Base-by-base conservation (phyloP, 1,140 invertebrate species). In the Calliphora vicina region DNA sequence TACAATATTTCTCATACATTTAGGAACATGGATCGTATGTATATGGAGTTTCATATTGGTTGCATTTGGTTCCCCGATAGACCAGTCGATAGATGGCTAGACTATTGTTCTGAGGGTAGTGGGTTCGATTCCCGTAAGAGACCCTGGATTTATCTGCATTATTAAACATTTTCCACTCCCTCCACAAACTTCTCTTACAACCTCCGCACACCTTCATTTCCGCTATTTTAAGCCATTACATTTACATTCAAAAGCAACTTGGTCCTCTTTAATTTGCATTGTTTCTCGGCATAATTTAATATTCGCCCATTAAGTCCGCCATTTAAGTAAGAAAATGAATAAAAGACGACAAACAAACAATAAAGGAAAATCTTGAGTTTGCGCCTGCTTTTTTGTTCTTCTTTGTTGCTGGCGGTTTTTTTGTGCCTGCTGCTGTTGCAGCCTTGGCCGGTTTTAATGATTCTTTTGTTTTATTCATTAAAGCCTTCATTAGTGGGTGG, bases 261-360 rank as follows among this genome's bases (percentile, higher is more conserved):
- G 2, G 29, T 35, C 27, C 29, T 35, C 27, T n/a, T 35, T 35
- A 4, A 73, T 27, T 35, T 35, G n/a, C 74, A 78, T 43, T 23
- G 35, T 23, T 45, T 43, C 27, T 43, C 43, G 74, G 74, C 74
- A 78, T 43, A 78, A 78, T 78, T 78, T 78, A 78, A 78, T 78
- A 78, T 78, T 78, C 35, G 74, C 74, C 74, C 74, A 78, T 78
- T 78, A 78, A 45, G 74, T 78, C 35, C 74, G 74, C 35, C 74
- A 78, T 78, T 78, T 78, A 43, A 78, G 50, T 23, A 23, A 67
- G 20, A n/a, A 67, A 67, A 67, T 23, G 50, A 57, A 57, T 67
- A 23, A 67, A 67, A 23, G 20, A 67, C 9, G n/a, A 67, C 1
- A 17, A 67, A 67, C 1, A 1, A 67, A 23, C 8, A 67, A 20